These are phyloP conservation scores for Saiga tatarica DNA, from an alignment of 2,113 vertebrate species.

Conservation along the genomic window DNA sequence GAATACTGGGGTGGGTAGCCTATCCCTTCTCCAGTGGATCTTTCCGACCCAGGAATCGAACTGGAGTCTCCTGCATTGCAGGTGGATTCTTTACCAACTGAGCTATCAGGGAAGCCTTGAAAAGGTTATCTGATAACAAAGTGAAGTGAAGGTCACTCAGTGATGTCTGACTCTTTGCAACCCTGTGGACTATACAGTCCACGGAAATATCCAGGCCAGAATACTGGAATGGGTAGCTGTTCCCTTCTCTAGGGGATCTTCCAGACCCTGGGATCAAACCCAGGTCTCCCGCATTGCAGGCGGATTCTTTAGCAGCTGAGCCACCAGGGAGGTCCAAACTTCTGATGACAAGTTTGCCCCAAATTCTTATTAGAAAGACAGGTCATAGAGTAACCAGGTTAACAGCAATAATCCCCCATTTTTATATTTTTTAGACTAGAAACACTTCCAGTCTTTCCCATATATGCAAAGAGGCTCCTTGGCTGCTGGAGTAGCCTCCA, in stretches of 20 bases:
- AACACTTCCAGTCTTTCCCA: not conserved
- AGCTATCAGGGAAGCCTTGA: not conserved
- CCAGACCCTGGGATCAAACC: not conserved
- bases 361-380: not conserved
- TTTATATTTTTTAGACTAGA: not conserved
- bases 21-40: not conserved
- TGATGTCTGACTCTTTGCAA: not conserved
- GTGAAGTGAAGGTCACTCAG: not conserved
- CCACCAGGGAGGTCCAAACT: not conserved
- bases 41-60: rapidly evolving
- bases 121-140: not conserved
- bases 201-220: not conserved
- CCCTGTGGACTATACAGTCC: not conserved
- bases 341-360: not conserved
- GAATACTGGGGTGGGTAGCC: not conserved
- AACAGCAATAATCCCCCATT: not conserved
- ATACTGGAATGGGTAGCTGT: not conserved
- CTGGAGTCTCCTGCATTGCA: not conserved
- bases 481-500: rapidly evolving
- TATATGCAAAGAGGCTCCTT: not conserved
- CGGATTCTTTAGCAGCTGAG: not conserved
- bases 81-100: not conserved
- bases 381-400: not conserved
- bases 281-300: not conserved
- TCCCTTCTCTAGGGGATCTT: not conserved